Evolutionary conservation across 2,797 vertebrate genomes (phyloP).

Genomic region (Oreochromis mossambicus): DNA sequence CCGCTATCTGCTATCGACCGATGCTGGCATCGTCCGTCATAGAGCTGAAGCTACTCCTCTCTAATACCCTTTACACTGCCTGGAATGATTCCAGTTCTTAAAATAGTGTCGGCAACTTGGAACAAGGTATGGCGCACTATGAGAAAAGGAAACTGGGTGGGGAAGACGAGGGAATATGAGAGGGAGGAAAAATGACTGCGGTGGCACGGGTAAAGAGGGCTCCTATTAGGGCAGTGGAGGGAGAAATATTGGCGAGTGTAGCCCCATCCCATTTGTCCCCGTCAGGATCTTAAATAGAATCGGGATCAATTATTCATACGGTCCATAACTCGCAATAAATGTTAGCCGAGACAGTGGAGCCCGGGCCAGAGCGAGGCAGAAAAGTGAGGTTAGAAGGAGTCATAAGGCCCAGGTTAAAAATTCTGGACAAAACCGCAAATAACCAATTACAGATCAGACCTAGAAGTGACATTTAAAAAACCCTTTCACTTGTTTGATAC

Average conservation of each 20-base stretch:
- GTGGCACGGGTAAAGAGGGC: conserved; percentile 40
- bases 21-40: conserved; percentile 26
- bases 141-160: conserved; percentile 37
- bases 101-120: conserved; percentile 54
- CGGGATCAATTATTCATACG: conserved; percentile 72
- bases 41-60: conserved; percentile 18
- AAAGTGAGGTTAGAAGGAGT: conserved; percentile 33
- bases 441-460: conserved; percentile 32
- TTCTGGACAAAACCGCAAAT: conserved; percentile 41
- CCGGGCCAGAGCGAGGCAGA: conserved; percentile 1
- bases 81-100: conserved; percentile 62
- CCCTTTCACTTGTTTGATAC: conserved; percentile 20
- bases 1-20: conserved; percentile 4
- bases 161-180: conserved; percentile 38
- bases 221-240: conserved; percentile 62
- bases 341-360: conserved; percentile 61
- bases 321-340: conserved; percentile 72
- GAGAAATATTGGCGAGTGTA: conserved; percentile 66
- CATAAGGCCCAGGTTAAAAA: conserved; percentile 27
- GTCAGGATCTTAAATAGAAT: conserved; percentile 76
- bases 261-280: conserved; percentile 68
- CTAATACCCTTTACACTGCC: conserved; percentile 38
- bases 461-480: conserved; percentile 36
- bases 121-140: conserved; percentile 15
- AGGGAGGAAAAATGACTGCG: conserved; percentile 53